phyloP scores from a whole-genome alignment of 2,797 vertebrate species.

The Neosilurus mollespiculum region DNA sequence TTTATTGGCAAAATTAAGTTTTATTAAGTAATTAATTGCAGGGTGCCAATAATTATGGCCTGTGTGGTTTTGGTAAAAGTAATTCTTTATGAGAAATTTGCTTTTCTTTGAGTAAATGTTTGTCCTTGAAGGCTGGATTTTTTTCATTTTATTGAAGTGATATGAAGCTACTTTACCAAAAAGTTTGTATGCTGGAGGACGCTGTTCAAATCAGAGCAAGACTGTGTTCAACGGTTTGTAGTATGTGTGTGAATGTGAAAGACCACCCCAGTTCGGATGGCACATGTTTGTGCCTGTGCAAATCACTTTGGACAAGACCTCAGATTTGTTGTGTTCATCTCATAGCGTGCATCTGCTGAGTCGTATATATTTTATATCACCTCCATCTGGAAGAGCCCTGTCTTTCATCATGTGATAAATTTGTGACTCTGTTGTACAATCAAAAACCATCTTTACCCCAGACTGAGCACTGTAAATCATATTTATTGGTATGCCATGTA shows the following conservation, averaged over 20 bases:
- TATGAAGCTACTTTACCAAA: no score
- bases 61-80: no score
- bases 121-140: no score
- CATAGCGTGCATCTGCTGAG: neutral
- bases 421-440: neutral
- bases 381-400: neutral
- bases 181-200: no score
- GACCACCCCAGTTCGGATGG: neutral
- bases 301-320: neutral
- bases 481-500: neutral
- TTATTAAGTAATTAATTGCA: no score
- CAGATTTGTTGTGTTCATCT: neutral
- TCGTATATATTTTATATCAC: neutral
- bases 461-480: neutral
- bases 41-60: no score
- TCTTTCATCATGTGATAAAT: neutral
- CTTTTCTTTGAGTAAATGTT: no score
- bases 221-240: neutral
- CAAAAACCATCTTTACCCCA: neutral
- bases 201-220: neutral
- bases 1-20: no score
- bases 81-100: no score
- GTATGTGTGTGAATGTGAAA: neutral
- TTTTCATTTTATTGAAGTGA: no score
- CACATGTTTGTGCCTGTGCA: neutral